Evolutionary conservation across 2,888 invertebrate species (phyloP).

Genomic region (Plutella xylostella): DNA sequence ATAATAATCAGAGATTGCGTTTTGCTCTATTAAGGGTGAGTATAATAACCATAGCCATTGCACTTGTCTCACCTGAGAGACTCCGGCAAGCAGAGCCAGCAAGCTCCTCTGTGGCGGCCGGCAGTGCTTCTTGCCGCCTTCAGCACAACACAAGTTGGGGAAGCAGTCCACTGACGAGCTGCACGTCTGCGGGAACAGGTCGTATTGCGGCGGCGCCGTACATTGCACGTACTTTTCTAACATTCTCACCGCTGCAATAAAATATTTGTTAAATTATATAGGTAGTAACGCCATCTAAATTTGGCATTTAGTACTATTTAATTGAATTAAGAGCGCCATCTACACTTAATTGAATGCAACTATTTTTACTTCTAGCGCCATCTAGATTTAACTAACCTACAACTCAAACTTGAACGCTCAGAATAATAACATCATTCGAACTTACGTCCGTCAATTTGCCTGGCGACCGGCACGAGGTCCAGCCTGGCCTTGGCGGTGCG

Average conservation of each 20-base stretch:
- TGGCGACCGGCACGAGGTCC: constrained; percentile 73
- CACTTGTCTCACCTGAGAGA: constrained; percentile 57
- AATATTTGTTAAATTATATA: too few relatives aligned
- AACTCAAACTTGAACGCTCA: too few relatives aligned
- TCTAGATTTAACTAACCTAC: too few relatives aligned
- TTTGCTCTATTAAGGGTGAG: too few relatives aligned
- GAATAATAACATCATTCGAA: too few relatives aligned
- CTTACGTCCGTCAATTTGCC: constrained; percentile 74
- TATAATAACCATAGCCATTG: neutral
- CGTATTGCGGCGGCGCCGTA: constrained; percentile 76
- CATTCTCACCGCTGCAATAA: constrained; percentile 51
- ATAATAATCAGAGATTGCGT: too few relatives aligned
- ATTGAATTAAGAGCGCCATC: too few relatives aligned
- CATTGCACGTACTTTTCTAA: constrained; percentile 79
- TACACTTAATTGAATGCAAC: too few relatives aligned
- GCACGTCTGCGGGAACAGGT: constrained; percentile 78
- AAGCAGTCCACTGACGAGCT: constrained; percentile 80
- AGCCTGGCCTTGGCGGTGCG: constrained; percentile 76
- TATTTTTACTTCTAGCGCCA: too few relatives aligned
- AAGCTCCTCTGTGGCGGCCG: constrained; percentile 80
- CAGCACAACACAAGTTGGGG: constrained; percentile 84
- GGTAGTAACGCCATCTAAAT: too few relatives aligned
- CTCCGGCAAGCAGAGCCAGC: constrained; percentile 73
- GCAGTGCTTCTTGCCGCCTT: constrained; percentile 77
- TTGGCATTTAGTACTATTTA: too few relatives aligned